phyloP scores from a whole-genome alignment of 92 coral and sea anemone genomes.

The Porites evermanni region DNA sequence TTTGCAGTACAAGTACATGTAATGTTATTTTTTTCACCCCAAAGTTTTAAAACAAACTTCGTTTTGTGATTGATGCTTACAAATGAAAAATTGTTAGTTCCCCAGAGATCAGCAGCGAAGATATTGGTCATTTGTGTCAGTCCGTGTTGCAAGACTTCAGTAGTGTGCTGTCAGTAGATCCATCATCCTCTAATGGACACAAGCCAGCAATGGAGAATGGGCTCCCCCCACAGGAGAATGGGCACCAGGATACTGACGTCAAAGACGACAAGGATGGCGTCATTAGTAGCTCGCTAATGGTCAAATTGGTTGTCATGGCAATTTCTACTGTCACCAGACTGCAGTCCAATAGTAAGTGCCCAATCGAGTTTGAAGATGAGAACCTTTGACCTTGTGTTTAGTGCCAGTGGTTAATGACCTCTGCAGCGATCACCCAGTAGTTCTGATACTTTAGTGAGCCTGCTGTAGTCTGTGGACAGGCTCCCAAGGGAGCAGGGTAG shows the following conservation, averaged over 20 bases:
- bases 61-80: too few species aligned
- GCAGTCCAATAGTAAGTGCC: slow-evolving; percentile 72
- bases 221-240: slow-evolving; percentile 57
- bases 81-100: slow-evolving; percentile 45
- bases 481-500: too few species aligned
- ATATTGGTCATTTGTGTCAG: slow-evolving; percentile 93
- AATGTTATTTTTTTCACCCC: too few species aligned
- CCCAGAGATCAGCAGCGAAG: slow-evolving; percentile 79
- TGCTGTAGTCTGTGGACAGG: too few species aligned
- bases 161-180: slow-evolving; percentile 69
- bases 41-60: too few species aligned
- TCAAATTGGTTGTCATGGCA: slow-evolving; percentile 83
- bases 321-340: slow-evolving; percentile 87
- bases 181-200: slow-evolving; percentile 22
- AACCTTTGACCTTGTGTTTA: too few species aligned
- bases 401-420: not conserved
- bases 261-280: slow-evolving; percentile 48
- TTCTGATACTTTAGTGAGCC: too few species aligned
- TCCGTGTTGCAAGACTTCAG: slow-evolving; percentile 95
- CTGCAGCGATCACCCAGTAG: too few species aligned
- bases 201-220: slow-evolving; percentile 39
- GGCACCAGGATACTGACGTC: slow-evolving; percentile 53
- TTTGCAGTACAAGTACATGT: too few species aligned
- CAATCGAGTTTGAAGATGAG: not conserved
- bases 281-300: slow-evolving; percentile 78